Evolutionary conservation across 2,797 vertebrate species (phyloP).

Genomic region (Melopsittacus undulatus): DNA sequence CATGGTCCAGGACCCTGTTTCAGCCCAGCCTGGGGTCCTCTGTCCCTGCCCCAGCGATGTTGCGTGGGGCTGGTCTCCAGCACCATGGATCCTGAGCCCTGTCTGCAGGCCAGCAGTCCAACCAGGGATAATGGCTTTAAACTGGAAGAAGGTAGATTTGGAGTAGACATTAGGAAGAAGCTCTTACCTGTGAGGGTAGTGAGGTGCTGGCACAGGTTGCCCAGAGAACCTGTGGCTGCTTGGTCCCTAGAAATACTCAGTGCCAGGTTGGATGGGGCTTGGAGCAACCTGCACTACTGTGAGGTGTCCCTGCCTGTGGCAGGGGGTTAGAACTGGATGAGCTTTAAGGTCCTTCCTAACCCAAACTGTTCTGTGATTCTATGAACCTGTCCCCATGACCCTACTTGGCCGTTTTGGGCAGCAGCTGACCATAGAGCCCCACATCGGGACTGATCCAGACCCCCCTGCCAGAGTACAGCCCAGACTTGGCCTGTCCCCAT

Average conservation of each 20-base stretch:
- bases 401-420: fast-evolving
- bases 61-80: not conserved
- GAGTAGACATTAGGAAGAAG: not conserved
- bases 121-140: not conserved
- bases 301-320: not conserved
- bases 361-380: not conserved
- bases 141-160: not conserved
- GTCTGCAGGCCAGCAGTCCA: not conserved
- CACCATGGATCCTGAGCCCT: too few relatives aligned
- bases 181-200: not conserved
- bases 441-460: fast-evolving
- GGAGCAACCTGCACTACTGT: not conserved
- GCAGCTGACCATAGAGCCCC: not conserved
- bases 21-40: too few relatives aligned
- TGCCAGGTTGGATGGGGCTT: not conserved
- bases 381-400: not conserved
- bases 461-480: too few relatives aligned
- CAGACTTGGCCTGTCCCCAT: fast-evolving
- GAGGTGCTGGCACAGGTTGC: not conserved
- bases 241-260: not conserved
- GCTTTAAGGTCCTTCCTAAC: not conserved
- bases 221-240: not conserved
- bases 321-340: not conserved
- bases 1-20: not conserved
- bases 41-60: not conserved